Conservation (phyloP, 1,140 invertebrate species). For the Pectinophora gossypiella region DNA sequence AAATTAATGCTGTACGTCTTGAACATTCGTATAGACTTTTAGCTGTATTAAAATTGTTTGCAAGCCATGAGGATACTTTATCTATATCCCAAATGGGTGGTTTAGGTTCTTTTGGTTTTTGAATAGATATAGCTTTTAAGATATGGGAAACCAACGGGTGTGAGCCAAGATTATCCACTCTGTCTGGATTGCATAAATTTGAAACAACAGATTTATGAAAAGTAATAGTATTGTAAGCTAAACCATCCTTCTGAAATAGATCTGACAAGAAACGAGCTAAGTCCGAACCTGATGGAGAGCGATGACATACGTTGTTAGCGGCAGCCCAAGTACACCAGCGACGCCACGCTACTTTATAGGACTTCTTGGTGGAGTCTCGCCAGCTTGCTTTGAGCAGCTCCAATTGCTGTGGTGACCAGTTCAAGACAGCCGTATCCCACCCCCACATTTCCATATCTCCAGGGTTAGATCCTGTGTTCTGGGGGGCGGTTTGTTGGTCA, state of each 20-base stretch:
- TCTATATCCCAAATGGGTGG: no score
- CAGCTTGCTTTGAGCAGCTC: background rate
- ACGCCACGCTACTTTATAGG: slow-evolving; percentile 9
- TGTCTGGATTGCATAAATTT: background rate
- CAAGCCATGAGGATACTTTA: no score
- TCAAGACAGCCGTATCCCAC: slow-evolving; percentile 10
- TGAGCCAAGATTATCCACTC: no score
- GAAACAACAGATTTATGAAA: slow-evolving; percentile 5
- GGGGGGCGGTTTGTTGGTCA: slow-evolving; percentile 16
- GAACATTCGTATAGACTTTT: no score
- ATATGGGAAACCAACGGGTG: no score
- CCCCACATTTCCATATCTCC: slow-evolving; percentile 31
- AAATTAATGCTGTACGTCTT: no score
- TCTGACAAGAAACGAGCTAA: background rate
- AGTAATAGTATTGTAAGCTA: slow-evolving; percentile 5
- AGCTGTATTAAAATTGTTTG: no score
- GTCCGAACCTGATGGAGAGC: background rate
- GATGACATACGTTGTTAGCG: background rate
- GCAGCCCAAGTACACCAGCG: background rate
- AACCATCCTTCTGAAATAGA: background rate
- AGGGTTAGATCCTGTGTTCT: slow-evolving; percentile 13
- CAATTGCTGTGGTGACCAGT: slow-evolving; percentile 2
- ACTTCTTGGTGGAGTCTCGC: slow-evolving; percentile 2
- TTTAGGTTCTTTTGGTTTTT: no score
- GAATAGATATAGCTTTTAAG: no score